These are phyloP conservation scores for Bufo bufo DNA, from an alignment of 2,113 vertebrate genomes.

Conservation along the genomic window DNA sequence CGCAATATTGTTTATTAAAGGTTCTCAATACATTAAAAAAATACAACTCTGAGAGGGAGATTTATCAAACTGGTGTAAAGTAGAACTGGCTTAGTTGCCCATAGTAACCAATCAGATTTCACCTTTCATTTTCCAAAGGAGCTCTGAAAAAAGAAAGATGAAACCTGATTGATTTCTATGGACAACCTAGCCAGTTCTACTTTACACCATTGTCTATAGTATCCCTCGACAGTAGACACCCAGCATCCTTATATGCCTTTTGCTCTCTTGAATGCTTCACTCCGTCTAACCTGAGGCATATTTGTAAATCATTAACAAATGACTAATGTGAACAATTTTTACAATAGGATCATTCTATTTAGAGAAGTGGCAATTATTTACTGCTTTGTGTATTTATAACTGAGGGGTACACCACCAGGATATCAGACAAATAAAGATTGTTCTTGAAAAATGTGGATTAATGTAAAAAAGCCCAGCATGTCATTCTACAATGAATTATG, in stretches of 20 bases:
- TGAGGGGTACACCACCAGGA: background rate
- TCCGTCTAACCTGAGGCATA: conserved; percentile 9
- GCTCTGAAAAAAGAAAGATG: no score
- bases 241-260: background rate
- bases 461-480: background rate
- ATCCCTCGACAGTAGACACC: background rate
- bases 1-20: no score
- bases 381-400: conserved; percentile 1
- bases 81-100: no score
- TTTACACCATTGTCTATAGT: background rate
- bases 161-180: no score
- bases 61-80: no score
- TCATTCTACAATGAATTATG: background rate
- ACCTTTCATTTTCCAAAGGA: no score
- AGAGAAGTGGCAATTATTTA: conserved; percentile 11
- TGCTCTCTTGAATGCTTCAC: background rate
- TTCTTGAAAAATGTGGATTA: conserved; percentile 3
- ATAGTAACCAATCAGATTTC: no score
- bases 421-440: conserved; percentile 12
- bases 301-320: conserved; percentile 45
- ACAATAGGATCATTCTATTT: conserved; percentile 2
- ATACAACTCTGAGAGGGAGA: no score
- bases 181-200: no score
- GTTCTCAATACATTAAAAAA: no score
- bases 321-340: background rate